These are phyloP conservation scores for Xanthia icteritia DNA, from an alignment of 2,888 invertebrate genomes.

Conservation along the genomic window DNA sequence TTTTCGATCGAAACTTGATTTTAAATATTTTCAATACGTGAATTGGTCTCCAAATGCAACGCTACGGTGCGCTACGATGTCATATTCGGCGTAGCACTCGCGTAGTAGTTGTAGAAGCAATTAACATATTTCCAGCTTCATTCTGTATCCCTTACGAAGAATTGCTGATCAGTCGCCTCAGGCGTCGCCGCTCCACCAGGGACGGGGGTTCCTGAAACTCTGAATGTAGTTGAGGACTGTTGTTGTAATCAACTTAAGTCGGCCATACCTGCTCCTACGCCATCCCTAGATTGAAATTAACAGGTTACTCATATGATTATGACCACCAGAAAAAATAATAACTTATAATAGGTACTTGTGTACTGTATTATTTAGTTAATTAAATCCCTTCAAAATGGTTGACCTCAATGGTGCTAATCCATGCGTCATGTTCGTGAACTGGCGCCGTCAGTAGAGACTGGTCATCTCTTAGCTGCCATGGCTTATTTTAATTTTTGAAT, in stretches of 20 bases:
- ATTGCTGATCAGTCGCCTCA: slow-evolving; percentile 81
- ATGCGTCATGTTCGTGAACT: no score
- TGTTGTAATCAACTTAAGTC: not conserved
- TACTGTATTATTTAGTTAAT: not conserved
- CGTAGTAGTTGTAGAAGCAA: slow-evolving; percentile 11
- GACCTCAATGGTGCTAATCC: no score
- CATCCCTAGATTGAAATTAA: no score
- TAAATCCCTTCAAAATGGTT: no score
- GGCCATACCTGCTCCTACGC: no score
- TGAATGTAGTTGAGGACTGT: not conserved
- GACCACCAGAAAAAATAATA: not conserved
- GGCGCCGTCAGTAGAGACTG: no score
- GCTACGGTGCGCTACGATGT: slow-evolving; percentile 9
- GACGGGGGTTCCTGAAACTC: not conserved
- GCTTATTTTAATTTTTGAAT: no score
- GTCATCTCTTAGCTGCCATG: no score
- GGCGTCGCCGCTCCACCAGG: slow-evolving; percentile 70
- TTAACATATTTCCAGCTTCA: slow-evolving; percentile 23
- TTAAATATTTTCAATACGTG: not conserved
- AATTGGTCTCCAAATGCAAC: not conserved
- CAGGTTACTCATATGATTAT: no score
- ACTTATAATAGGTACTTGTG: not conserved
- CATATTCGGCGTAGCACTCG: slow-evolving; percentile 24
- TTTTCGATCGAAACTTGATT: not conserved
- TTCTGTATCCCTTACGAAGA: slow-evolving; percentile 66